Base-by-base conservation (phyloP, 1,140 invertebrate species). In the Polypedilum vanderplanki region DNA sequence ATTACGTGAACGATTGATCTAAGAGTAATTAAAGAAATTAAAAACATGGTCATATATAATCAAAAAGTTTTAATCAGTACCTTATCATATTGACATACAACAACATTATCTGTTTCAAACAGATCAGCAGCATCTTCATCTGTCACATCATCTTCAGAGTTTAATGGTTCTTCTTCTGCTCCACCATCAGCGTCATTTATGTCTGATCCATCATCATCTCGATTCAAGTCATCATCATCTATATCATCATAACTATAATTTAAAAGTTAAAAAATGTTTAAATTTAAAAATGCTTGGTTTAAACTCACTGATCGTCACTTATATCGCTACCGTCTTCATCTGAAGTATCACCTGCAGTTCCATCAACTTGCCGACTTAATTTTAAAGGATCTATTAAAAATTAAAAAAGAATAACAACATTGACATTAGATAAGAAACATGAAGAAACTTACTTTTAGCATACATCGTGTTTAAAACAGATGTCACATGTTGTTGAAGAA, bases 21-120 rank as follows among this genome's bases (percentile, higher is more conserved):
- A 80, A 33, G 24, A 33, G 24, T 3, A 5, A 33, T 33, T 33
- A 33, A 33, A 33, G 24, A 33, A 33, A 33, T 33, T n/a, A n/a
- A n/a, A n/a, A n/a, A n/a, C n/a, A n/a, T n/a, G n/a, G n/a, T n/a
- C n/a, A n/a, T n/a, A n/a, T n/a, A n/a, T n/a, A n/a, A n/a, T n/a
- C n/a, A n/a, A n/a, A n/a, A n/a, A n/a, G n/a, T n/a, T n/a, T n/a
- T n/a, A 33, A 75, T 74, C 73, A 75, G 82, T 85, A 94, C 93
- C 87, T 99, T 99, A 85, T 99, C 97, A 87, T 98, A 99, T 82
- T 99, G 98, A 83, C 98, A 99, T 40, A 99, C 97, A 77, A 99
- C 95, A 75, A 99, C 96, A 87, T 99, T 98, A 77, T 98, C 97
- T 73, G 97, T 97, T 79, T 98, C 97, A 85, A 98, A 98, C 80